Percentiles rank a stretch among this genome's conserved stretches.
Evolutionary conservation across 2,113 vertebrate genomes (phyloP).

Genomic region (Calidris pugnax): DNA sequence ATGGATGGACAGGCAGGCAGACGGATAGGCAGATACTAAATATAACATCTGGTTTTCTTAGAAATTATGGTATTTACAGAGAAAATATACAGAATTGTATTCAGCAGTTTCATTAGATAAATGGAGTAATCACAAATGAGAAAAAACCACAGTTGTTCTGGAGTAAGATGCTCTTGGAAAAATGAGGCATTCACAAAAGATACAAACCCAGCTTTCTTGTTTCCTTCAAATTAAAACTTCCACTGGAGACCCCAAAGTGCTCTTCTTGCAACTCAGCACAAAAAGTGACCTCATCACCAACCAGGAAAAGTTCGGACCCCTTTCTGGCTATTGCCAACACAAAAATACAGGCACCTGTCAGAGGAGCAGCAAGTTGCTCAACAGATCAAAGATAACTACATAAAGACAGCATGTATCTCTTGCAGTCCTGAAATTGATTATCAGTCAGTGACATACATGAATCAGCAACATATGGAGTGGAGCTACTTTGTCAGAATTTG

Average conservation of each 20-base stretch:
- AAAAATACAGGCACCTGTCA: fast-evolving
- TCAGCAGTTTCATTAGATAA: not conserved
- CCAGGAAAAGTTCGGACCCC: not conserved
- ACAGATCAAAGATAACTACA: not conserved
- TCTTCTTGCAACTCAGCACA: not conserved
- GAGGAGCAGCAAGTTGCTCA: not conserved
- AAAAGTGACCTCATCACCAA: not conserved
- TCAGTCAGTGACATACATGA: not conserved
- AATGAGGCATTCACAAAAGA: not conserved
- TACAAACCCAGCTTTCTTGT: not conserved
- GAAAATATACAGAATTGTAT: not conserved
- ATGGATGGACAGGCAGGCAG: not conserved
- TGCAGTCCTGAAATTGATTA: not conserved
- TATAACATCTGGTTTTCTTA: not conserved
- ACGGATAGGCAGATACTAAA: not conserved
- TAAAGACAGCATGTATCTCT: not conserved
- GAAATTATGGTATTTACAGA: not conserved
- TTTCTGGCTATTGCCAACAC: not conserved
- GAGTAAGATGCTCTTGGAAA: not conserved
- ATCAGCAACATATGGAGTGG: not conserved
- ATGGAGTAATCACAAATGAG: not conserved
- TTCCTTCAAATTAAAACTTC: not conserved
- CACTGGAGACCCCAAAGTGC: not conserved
- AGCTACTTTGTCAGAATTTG: not conserved
- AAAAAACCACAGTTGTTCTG: not conserved